Percentiles rank a stretch among this genome's conserved stretches.
phyloP scores from a whole-genome alignment of 2,797 vertebrate genomes.

The Pseudochirops cupreus region DNA sequence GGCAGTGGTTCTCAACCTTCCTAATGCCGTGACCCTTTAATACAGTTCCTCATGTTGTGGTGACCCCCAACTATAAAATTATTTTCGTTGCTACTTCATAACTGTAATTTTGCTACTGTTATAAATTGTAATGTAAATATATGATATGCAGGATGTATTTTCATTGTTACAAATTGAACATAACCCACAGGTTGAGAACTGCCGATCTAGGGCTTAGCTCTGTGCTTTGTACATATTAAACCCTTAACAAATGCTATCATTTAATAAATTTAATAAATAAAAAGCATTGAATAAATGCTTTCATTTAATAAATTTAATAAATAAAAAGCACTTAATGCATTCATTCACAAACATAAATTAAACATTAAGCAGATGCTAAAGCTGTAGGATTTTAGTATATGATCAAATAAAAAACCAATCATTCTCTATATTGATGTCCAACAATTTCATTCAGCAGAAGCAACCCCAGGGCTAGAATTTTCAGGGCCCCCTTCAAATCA shows the following conservation, averaged over 20 bases:
- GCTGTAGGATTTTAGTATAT: background rate
- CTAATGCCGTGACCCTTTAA: too few relatives aligned
- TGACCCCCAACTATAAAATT: too few relatives aligned
- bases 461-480: background rate
- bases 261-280: background rate
- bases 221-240: background rate
- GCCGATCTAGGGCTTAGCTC: background rate
- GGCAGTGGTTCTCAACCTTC: background rate
- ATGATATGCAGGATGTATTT: too few relatives aligned
- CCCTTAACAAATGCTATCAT: background rate
- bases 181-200: too few relatives aligned
- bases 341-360: background rate
- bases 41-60: too few relatives aligned
- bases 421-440: background rate
- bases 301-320: background rate
- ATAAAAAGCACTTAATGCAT: background rate
- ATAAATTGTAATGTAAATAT: too few relatives aligned
- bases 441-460: background rate
- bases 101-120: too few relatives aligned
- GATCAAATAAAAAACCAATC: background rate
- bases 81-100: too few relatives aligned
- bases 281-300: background rate
- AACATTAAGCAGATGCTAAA: background rate
- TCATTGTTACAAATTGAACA: too few relatives aligned
- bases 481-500: background rate